phyloP scores from a whole-genome alignment of 2,888 invertebrate species.

The Serripes groenlandicus region DNA sequence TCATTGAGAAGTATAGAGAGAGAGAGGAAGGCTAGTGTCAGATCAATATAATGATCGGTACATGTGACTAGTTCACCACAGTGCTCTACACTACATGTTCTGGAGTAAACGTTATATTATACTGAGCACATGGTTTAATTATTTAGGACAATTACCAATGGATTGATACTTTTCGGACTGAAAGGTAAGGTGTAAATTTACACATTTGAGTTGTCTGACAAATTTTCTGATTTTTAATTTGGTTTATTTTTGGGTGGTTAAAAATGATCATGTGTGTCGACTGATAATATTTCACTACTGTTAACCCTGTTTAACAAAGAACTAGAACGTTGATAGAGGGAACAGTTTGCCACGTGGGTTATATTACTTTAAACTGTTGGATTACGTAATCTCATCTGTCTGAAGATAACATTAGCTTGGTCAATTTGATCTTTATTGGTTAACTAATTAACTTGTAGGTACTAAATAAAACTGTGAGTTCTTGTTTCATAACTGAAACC shows the following conservation, averaged over 20 bases:
- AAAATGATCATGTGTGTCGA: too few relatives aligned
- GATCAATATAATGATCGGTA: conserved; percentile 17
- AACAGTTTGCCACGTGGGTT: conserved; percentile 20
- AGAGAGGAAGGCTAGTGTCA: background rate
- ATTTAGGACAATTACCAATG: background rate
- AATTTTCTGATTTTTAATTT: too few relatives aligned
- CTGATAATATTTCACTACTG: too few relatives aligned
- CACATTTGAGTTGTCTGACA: background rate
- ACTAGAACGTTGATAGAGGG: too few relatives aligned
- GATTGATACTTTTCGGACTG: background rate
- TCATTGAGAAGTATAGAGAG: background rate
- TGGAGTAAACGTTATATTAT: conserved; percentile 10
- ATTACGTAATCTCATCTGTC: background rate
- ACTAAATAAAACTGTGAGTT: too few relatives aligned
- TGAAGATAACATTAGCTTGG: background rate
- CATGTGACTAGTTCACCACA: conserved; percentile 14
- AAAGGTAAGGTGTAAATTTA: conserved; percentile 1
- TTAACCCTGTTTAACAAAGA: too few relatives aligned
- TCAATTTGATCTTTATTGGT: too few relatives aligned
- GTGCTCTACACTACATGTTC: conserved; percentile 11
- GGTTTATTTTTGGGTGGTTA: too few relatives aligned
- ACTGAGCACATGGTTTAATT: conserved; percentile 13
- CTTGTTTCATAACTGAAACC: background rate
- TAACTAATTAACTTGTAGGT: too few relatives aligned
- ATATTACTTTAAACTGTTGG: background rate